Evolutionary conservation across 2,113 vertebrate species (phyloP).

Genomic region (Phaethornis superciliosus): DNA sequence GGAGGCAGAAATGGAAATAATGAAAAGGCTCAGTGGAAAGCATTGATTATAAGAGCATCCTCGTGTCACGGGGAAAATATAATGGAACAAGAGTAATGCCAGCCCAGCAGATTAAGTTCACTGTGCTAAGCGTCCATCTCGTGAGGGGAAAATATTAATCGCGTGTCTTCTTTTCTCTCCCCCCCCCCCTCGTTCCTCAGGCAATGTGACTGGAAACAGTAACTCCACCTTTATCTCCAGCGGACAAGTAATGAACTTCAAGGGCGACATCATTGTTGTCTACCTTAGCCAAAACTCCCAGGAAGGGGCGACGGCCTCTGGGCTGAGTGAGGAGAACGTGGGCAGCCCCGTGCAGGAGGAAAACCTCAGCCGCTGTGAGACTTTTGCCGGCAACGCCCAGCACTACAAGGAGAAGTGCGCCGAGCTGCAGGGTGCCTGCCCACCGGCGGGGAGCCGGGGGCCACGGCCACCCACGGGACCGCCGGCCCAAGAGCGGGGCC

Average conservation of each 20-base stretch:
- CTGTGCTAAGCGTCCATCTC: neutral
- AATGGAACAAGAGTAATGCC: slow-evolving; percentile 18
- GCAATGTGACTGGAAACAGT: slow-evolving; percentile 92
- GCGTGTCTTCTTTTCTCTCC: neutral
- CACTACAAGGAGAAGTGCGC: slow-evolving; percentile 68
- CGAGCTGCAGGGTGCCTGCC: slow-evolving; percentile 39
- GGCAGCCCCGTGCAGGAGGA: slow-evolving; percentile 91
- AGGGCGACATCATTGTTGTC: slow-evolving; percentile 93
- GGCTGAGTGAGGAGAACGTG: slow-evolving; percentile 74
- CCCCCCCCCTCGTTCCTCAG: slow-evolving; percentile 62
- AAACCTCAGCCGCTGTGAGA: slow-evolving; percentile 77
- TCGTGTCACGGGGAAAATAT: neutral
- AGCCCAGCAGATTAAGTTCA: neutral
- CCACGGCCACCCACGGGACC: neutral
- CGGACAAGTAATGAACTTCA: slow-evolving; percentile 99
- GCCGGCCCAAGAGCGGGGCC: slow-evolving; percentile 70
- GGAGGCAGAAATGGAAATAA: neutral
- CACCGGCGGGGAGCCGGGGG: neutral
- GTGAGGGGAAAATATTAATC: slow-evolving; percentile 45
- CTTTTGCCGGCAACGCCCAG: slow-evolving; percentile 75
- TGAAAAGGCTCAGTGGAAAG: slow-evolving; percentile 23
- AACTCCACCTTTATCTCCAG: slow-evolving; percentile 98
- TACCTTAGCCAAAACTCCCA: slow-evolving; percentile 91
- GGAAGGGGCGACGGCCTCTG: slow-evolving; percentile 61
- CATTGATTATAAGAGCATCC: neutral